Evolutionary conservation across 2,797 vertebrate species (phyloP).

Genomic region (Mormyrus hasselquistii): DNA sequence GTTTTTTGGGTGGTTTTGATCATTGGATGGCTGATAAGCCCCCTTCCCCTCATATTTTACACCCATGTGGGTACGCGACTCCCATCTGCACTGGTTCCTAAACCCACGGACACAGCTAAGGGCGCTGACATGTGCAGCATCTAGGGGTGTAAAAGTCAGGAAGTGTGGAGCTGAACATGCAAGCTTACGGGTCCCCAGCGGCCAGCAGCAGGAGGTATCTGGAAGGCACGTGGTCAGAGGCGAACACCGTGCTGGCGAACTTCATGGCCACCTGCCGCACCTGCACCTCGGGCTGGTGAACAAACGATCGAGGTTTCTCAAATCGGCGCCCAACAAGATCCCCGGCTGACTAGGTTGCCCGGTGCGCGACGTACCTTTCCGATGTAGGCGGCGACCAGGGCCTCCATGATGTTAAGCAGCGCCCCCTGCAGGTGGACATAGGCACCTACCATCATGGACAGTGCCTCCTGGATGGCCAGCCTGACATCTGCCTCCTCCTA

Average conservation of each 20-base stretch:
- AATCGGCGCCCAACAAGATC: not conserved
- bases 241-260: constrained; percentile 91
- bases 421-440: constrained; percentile 91
- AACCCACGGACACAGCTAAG: not conserved
- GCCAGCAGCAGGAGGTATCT: constrained; percentile 91
- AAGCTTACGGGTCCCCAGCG: constrained; percentile 91
- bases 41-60: not conserved
- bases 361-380: constrained; percentile 69
- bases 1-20: not conserved
- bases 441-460: constrained; percentile 97
- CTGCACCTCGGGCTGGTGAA: constrained; percentile 85
- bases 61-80: not conserved
- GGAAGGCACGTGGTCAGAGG: constrained; percentile 88
- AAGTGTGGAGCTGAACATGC: not conserved
- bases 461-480: constrained; percentile 92
- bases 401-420: constrained; percentile 95
- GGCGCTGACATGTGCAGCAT: not conserved
- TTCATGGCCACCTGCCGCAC: constrained; percentile 97
- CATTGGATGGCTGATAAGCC: not conserved
- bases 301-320: not conserved
- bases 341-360: not conserved
- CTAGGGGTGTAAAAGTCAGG: not conserved
- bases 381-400: constrained; percentile 90
- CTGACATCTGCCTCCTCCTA: constrained; percentile 92
- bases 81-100: not conserved